phyloP scores from a whole-genome alignment of 2,888 invertebrate genomes.

The Scotopteryx bipunctaria region DNA sequence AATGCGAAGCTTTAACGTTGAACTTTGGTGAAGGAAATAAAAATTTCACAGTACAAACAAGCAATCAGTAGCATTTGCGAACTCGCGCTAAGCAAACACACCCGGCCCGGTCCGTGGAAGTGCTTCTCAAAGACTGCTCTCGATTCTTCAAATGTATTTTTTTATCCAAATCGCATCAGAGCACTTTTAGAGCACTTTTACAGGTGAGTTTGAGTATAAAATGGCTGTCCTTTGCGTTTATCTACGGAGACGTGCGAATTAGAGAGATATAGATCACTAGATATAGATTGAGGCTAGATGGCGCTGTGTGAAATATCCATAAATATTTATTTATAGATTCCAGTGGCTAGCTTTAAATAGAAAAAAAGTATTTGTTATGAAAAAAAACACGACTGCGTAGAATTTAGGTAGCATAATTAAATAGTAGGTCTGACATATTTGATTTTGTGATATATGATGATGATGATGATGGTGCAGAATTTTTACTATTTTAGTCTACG shows the following conservation, averaged over 20 bases:
- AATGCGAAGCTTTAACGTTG: conserved; percentile 47
- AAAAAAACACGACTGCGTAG: no score
- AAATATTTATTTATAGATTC: no score
- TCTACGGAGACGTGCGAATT: conserved; percentile 9
- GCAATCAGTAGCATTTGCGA: conserved; percentile 78
- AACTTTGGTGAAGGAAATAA: conserved; percentile 62
- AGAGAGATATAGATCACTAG: no score
- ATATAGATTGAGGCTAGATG: no score
- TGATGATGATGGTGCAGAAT: no score
- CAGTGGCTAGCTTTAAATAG: conserved; percentile 10
- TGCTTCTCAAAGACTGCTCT: conserved; percentile 69
- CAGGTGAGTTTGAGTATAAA: conserved; percentile 39
- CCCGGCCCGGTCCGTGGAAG: conserved; percentile 50
- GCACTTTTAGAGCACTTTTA: conserved; percentile 45
- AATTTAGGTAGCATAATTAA: no score
- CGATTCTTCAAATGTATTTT: conserved; percentile 58
- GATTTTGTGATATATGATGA: no score
- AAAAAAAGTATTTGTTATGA: no score
- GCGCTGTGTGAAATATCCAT: no score
- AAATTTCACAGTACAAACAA: conserved; percentile 75
- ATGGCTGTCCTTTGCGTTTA: conserved; percentile 33
- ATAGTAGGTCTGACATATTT: no score
- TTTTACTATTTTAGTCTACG: no score
- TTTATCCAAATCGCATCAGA: conserved; percentile 55
- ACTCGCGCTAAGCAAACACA: conserved; percentile 68